Conservation (phyloP, 2,113 vertebrate species). For the Trachemys scripta region DNA sequence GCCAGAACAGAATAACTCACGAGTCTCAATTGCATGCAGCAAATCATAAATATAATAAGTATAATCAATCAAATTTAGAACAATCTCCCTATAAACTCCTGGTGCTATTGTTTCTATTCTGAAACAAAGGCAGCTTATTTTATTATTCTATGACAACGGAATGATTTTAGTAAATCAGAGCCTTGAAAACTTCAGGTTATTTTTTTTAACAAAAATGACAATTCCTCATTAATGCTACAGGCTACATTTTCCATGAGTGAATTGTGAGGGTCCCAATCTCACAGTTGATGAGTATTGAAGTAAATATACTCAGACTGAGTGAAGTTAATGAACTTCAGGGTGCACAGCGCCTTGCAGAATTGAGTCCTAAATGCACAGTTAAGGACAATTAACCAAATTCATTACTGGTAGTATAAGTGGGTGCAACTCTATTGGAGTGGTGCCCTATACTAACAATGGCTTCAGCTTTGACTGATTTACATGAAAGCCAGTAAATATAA, state of each 20-base stretch:
- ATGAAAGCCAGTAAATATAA: not conserved
- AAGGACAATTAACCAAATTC: not conserved
- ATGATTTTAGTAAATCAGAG: not conserved
- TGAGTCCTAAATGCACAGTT: not conserved
- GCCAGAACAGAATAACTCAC: not conserved
- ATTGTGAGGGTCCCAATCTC: not conserved
- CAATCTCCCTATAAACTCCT: not conserved
- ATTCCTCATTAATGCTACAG: not conserved
- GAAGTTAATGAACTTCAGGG: not conserved
- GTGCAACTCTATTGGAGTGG: rapidly evolving
- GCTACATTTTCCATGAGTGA: not conserved
- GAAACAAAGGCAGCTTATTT: not conserved
- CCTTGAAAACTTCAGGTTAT: not conserved
- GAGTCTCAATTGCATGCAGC: not conserved
- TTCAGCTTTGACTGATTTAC: not conserved
- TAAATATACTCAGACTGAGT: not conserved
- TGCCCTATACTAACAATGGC: rapidly evolving
- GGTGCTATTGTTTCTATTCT: not conserved
- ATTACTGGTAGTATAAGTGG: rapidly evolving
- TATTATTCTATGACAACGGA: not conserved
- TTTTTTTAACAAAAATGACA: not conserved
- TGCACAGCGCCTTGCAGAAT: not conserved
- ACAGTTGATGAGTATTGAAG: not conserved
- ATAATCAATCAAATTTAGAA: not conserved
- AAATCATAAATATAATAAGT: constrained; percentile 8